These are phyloP conservation scores for Pelodytes ibericus DNA, from an alignment of 2,797 vertebrate species.

Conservation along the genomic window DNA sequence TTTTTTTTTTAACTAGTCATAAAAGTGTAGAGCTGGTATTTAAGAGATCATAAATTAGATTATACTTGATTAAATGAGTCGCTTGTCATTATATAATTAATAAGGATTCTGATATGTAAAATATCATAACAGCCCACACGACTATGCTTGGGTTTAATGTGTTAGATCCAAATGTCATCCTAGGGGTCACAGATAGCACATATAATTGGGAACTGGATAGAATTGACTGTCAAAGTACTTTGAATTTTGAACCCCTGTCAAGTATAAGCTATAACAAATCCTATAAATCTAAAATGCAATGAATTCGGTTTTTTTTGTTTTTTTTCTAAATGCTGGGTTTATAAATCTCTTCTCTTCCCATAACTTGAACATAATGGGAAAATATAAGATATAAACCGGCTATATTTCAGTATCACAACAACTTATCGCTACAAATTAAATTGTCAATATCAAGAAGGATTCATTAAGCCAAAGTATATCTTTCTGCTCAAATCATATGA, in stretches of 20 bases:
- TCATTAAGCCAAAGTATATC: not conserved
- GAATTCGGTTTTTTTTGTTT: too few species aligned
- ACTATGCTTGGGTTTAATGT: not conserved
- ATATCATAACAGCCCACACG: constrained; percentile 50
- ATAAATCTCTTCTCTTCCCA: not conserved
- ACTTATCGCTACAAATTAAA: not conserved
- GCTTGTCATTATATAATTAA: constrained; percentile 60
- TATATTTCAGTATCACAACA: not conserved
- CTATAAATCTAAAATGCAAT: not conserved
- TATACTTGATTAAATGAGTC: constrained; percentile 67
- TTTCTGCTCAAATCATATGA: too few species aligned
- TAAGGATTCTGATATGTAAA: constrained; percentile 58
- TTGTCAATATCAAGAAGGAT: not conserved
- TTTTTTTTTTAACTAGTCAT: constrained; percentile 66
- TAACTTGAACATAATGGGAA: not conserved
- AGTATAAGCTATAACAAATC: not conserved
- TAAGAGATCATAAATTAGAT: constrained; percentile 66
- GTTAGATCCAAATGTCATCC: constrained; percentile 10
- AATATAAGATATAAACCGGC: not conserved
- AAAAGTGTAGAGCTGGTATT: constrained; percentile 64
- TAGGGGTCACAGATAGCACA: constrained; percentile 23
- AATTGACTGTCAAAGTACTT: constrained; percentile 35
- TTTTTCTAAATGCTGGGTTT: not conserved
- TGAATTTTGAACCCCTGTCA: constrained; percentile 15
- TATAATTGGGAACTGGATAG: constrained; percentile 1